phyloP scores from a whole-genome alignment of 2,888 invertebrate species.

The Desoria tigrina region DNA sequence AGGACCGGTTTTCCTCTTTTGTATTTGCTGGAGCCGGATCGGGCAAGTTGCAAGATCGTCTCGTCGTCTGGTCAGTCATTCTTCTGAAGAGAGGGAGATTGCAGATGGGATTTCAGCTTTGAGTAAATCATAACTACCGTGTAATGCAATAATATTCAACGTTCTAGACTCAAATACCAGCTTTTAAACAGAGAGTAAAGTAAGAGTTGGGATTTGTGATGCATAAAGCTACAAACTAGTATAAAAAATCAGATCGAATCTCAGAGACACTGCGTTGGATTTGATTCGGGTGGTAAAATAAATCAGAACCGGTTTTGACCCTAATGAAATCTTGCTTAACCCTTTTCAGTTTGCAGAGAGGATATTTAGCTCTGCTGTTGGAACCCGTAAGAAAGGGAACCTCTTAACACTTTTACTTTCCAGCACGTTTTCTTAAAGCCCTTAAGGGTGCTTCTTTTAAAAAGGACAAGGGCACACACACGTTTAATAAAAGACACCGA shows the following conservation, averaged over 20 bases:
- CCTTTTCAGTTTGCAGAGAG: not conserved
- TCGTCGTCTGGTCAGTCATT: constrained; percentile 36
- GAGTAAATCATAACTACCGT: too few species aligned
- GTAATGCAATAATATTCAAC: too few species aligned
- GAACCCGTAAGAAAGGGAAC: not conserved
- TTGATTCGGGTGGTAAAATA: not conserved
- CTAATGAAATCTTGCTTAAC: constrained; percentile 8
- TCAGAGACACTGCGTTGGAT: not conserved
- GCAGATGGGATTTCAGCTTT: constrained; percentile 14
- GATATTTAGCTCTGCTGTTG: not conserved
- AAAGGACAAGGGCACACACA: too few species aligned
- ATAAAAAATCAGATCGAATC: constrained; percentile 13
- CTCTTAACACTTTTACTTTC: constrained; percentile 23
- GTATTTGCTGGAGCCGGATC: not conserved
- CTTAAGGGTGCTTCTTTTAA: not conserved
- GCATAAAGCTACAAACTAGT: not conserved
- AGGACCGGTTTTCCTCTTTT: constrained; percentile 42
- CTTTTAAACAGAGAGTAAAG: too few species aligned
- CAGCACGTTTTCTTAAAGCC: not conserved
- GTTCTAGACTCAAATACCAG: too few species aligned
- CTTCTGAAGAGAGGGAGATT: not conserved
- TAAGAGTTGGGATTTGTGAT: too few species aligned
- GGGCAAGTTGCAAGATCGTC: constrained; percentile 25
- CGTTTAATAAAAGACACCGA: too few species aligned
- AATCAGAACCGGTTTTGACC: constrained; percentile 16